Evolutionary conservation across 1,140 invertebrate genomes (phyloP), one percentile per base, ranked within the genome.

Genomic region (Hylaeus anthracinus): DNA sequence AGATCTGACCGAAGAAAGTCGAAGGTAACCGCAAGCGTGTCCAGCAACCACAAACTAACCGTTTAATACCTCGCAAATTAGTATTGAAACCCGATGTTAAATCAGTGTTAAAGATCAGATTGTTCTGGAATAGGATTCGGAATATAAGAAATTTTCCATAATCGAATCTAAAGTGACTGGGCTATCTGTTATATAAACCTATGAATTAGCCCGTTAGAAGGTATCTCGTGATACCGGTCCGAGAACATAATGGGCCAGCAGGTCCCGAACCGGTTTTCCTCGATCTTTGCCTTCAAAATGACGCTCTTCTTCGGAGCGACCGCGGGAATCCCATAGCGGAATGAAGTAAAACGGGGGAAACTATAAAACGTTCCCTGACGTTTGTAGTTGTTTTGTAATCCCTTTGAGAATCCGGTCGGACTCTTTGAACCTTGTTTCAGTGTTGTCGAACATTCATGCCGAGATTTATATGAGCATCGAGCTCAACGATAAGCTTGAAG

Each of bases 211-310:
- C 58, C 39, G 55, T 65, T 65, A 5, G 67, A 70, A 37, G 39
- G 15, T 86, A 76, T 6, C 37, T 69, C 26, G 48, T 51, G 66
- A 55, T 63, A 73, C 74, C 71, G 56, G 55, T 63, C 26, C 61
- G 41, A 8, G 53, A 75, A 70, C 53, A 88, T 88, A 88, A 88
- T 88, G 63, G 66, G 61, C 72, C 43, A 72, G 65, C 71, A 65
- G 70, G 61, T 77, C 55, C 51, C 82, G 76, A 88, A 88, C 86
- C 87, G 87, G 87, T 88, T 88, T 86, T 75, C 72, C 81, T 86
- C 71, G 86, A 87, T 88, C 81, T 87, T 84, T 75, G 71, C 79
- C 84, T 88, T 86, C 81, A 58, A 77, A 80, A 85, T 88, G 79
- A 88, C 51, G 81, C 66, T 69, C 66, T 63, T 55, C 58, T 12